Base-by-base conservation (phyloP, 1,140 invertebrate species). In the Brachionus paranguensis region DNA sequence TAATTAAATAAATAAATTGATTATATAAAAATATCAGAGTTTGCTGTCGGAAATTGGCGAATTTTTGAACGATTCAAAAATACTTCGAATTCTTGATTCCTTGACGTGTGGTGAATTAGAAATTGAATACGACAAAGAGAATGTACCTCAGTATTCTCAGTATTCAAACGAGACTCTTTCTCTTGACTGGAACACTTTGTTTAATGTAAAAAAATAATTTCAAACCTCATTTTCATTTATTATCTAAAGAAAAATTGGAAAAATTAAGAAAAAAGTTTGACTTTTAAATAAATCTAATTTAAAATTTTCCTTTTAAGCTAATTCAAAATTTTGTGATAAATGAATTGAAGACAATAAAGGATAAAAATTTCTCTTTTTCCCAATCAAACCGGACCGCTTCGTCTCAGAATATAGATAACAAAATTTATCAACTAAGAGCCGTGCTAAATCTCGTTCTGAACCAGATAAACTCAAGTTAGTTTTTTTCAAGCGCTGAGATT, bases 11-110 rank as follows among this genome's bases (percentile, higher is more conserved):
- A n/a, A 20, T 72, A 43, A 41, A 72, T 72, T 72, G 17, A 47
- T 47, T 76, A 76, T 68, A 33, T 33, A 33, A 68, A 33, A 68
- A 33, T 37, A 27, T 65, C 7, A 76, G 72, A 76, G 50, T 76
- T 53, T 76, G 27, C 12, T 76, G 27, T 76, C 72, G 11, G 45
- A 76, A 76, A 76, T 76, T 50, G 47, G n/a, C 11, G 72, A 76
- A 50, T 76, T 76, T 76, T n/a, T 76, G 12, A 76, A 76, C 33
- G 72, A 76, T 76, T 47, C 72, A 29, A 76, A 76, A 76, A 76
- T 76, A 76, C 11, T 76, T 76, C 43, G 20, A 76, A 76, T 76
- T 14, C 45, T 76, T 50, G 72, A 76, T 50, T 50, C 20, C 24
- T 14, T 50, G 8, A 50, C 72, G 11, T 45, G 47, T 50, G 20